phyloP scores from a whole-genome alignment of 2,113 vertebrate genomes.

The Vanacampus margaritifer region DNA sequence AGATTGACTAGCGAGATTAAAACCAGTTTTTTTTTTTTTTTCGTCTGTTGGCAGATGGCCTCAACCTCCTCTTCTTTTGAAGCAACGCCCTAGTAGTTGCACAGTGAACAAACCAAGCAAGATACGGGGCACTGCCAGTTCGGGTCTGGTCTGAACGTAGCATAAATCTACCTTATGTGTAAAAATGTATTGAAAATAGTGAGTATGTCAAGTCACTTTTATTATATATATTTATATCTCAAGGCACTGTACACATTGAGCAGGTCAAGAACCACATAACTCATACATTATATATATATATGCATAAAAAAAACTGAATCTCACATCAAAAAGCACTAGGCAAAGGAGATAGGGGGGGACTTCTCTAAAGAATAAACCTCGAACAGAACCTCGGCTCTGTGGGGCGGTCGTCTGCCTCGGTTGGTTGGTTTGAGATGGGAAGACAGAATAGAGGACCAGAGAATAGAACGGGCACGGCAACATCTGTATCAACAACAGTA shows the following conservation, averaged over 20 bases:
- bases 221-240: not conserved
- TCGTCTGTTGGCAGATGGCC: too few species aligned
- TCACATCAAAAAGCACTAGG: not conserved
- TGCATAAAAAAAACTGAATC: not conserved
- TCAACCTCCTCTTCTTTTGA: too few species aligned
- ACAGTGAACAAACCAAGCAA: too few species aligned
- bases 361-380: not conserved
- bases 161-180: too few species aligned
- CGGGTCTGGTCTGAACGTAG: too few species aligned
- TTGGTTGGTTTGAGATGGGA: not conserved
- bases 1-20: too few species aligned
- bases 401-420: not conserved
- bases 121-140: too few species aligned
- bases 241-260: not conserved
- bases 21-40: too few species aligned
- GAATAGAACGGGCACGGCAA: not conserved
- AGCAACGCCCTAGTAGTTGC: too few species aligned
- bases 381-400: not conserved
- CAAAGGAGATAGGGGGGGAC: not conserved
- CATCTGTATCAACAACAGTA: conserved; percentile 1
- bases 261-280: not conserved
- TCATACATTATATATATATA: not conserved
- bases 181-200: too few species aligned
- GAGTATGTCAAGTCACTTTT: not conserved
- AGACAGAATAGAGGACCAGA: not conserved